Evolutionary conservation across 2,888 invertebrate species (phyloP).

Genomic region (Aproaerema taeniolella): DNA sequence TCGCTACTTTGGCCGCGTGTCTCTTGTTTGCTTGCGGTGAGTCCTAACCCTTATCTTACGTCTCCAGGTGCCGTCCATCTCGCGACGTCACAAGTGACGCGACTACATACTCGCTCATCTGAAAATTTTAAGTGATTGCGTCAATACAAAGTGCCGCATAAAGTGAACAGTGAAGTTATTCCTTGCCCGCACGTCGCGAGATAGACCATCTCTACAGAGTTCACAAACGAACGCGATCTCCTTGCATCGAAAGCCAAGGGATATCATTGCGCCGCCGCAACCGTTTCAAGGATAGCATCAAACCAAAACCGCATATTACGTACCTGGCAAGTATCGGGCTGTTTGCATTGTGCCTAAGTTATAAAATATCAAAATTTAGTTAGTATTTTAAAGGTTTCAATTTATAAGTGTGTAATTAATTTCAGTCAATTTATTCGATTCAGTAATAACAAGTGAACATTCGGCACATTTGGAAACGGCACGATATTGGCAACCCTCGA

Average conservation of each 20-base stretch:
- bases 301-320: conserved; percentile 29
- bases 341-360: conserved; percentile 38
- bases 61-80: conserved; percentile 63
- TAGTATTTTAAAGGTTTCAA: conserved; percentile 20
- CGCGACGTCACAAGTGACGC: conserved; percentile 64
- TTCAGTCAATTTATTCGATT: background rate
- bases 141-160: conserved; percentile 51
- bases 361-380: conserved; percentile 23
- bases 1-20: conserved; percentile 76
- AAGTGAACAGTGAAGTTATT: conserved; percentile 69
- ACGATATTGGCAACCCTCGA: conserved; percentile 18
- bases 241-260: conserved; percentile 55
- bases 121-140: conserved; percentile 54
- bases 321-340: conserved; percentile 40
- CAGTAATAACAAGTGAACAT: conserved; percentile 31
- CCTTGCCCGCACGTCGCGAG: conserved; percentile 52
- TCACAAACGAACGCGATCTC: conserved; percentile 51
- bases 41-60: conserved; percentile 73
- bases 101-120: conserved; percentile 49
- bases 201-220: conserved; percentile 53
- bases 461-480: conserved; percentile 26
- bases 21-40: conserved; percentile 76
- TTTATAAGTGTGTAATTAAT: too few species aligned
- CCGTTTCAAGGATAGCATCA: conserved; percentile 60
- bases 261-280: conserved; percentile 41